A percentile compares a stretch with the other conserved stretches of the same genome.
These are phyloP conservation scores for Pygmarrhopalites habei DNA, from an alignment of 1,140 invertebrate species.

Conservation along the genomic window DNA sequence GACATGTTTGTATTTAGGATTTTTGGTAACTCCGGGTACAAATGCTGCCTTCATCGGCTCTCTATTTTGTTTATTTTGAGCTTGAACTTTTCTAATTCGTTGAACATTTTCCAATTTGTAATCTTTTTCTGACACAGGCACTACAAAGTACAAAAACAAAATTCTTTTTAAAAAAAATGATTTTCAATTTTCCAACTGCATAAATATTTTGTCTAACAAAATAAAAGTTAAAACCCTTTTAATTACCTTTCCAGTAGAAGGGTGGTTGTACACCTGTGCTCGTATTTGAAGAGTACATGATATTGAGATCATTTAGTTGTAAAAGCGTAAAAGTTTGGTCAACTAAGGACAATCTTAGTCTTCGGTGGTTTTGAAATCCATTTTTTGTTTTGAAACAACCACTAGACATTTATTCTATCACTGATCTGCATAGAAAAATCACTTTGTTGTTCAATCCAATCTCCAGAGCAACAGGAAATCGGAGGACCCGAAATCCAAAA, in stretches of 20 bases:
- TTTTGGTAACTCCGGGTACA: slow-evolving; percentile 38
- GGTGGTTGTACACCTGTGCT: slow-evolving; percentile 12
- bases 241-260: slow-evolving; percentile 34
- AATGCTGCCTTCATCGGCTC: slow-evolving; percentile 34
- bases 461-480: too few species aligned
- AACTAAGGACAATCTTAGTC: too few species aligned
- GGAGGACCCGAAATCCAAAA: too few species aligned
- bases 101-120: slow-evolving; percentile 33
- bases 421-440: too few species aligned
- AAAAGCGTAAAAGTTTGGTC: too few species aligned
- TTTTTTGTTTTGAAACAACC: too few species aligned
- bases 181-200: too few species aligned
- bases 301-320: too few species aligned
- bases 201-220: background rate
- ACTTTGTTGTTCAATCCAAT: too few species aligned
- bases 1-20: slow-evolving; percentile 37
- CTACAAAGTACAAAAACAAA: slow-evolving; percentile 13
- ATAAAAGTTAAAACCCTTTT: background rate
- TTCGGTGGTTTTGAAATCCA: too few species aligned
- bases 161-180: background rate
- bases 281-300: background rate
- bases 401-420: too few species aligned
- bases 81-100: slow-evolving; percentile 19
- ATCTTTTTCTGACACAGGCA: slow-evolving; percentile 30
- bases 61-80: slow-evolving; percentile 16